Conservation (phyloP, 2,888 invertebrate species). For the Odontocolon sp. region DNA sequence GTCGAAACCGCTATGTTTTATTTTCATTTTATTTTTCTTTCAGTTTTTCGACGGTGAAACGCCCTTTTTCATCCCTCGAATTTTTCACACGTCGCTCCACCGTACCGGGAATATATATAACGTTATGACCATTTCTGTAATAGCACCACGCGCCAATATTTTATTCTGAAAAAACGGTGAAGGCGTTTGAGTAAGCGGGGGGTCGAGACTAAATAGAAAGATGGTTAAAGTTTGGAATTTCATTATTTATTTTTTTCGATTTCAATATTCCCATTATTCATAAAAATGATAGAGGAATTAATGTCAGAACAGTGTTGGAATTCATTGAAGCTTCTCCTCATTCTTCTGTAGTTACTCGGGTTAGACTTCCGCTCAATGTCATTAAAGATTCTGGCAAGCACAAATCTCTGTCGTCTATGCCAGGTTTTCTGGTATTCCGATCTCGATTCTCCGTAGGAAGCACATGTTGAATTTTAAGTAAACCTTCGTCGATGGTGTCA, state of each 20-base stretch:
- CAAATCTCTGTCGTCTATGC: conserved; percentile 31
- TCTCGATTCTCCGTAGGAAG: conserved; percentile 49
- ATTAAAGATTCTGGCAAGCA: conserved; percentile 46
- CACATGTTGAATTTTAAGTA: conserved; percentile 57
- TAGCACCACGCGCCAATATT: no score
- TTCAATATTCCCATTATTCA: not conserved
- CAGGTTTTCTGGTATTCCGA: conserved; percentile 50
- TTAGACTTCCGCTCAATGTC: conserved; percentile 40
- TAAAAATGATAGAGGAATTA: not conserved
- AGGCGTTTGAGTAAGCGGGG: no score
- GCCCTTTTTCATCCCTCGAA: not conserved
- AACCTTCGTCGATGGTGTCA: conserved; percentile 57
- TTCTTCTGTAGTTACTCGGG: conserved; percentile 36
- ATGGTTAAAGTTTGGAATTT: not conserved
- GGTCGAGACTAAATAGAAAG: not conserved
- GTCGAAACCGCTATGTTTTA: conserved; percentile 25
- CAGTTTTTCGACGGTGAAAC: not conserved
- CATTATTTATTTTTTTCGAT: not conserved
- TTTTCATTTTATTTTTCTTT: conserved; percentile 29
- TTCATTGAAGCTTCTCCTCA: conserved; percentile 25
- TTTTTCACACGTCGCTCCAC: not conserved
- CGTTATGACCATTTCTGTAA: no score
- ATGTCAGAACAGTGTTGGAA: not conserved
- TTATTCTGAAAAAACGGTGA: no score
- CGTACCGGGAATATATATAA: not conserved